phyloP scores from a whole-genome alignment of 2,888 invertebrate species.

The Coelogynopora nodosa region DNA sequence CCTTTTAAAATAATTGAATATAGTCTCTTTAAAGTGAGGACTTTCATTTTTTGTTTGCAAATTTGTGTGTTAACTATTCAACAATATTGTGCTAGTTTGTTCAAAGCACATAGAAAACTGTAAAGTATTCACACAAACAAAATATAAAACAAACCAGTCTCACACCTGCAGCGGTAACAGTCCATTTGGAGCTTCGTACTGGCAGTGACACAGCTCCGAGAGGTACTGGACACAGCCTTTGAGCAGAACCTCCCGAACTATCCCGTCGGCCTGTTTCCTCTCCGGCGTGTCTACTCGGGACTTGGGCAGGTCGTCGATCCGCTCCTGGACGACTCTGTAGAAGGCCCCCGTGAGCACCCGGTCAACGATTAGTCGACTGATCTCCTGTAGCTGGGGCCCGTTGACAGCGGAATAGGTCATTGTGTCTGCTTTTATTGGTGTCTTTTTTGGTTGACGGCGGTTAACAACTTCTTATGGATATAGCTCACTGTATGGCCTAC shows the following conservation, averaged over 20 bases:
- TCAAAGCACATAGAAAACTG: too few relatives aligned
- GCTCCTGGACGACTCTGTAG: not conserved
- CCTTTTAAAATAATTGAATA: too few relatives aligned
- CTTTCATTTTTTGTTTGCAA: too few relatives aligned
- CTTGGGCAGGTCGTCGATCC: not conserved
- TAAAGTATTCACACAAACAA: too few relatives aligned
- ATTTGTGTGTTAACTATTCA: too few relatives aligned
- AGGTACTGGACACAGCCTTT: not conserved
- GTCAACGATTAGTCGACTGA: not conserved
- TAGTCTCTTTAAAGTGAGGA: too few relatives aligned
- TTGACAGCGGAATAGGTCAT: slow-evolving; percentile 29
- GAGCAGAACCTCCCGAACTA: not conserved
- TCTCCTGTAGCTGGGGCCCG: not conserved
- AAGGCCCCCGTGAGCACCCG: not conserved
- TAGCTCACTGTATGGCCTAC: too few relatives aligned
- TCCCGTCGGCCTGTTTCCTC: not conserved
- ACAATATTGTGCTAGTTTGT: too few relatives aligned
- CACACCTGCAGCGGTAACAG: not conserved
- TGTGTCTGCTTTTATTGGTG: too few relatives aligned
- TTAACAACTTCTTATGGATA: too few relatives aligned
- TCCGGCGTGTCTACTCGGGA: not conserved
- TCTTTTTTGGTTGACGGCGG: too few relatives aligned
- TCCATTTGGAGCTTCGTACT: not conserved
- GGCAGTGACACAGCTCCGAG: not conserved
- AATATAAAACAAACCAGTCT: too few relatives aligned